Evolutionary conservation across 2,113 vertebrate genomes (phyloP), one percentile per base, ranked within the genome.

Genomic region (Phaethon lepturus): DNA sequence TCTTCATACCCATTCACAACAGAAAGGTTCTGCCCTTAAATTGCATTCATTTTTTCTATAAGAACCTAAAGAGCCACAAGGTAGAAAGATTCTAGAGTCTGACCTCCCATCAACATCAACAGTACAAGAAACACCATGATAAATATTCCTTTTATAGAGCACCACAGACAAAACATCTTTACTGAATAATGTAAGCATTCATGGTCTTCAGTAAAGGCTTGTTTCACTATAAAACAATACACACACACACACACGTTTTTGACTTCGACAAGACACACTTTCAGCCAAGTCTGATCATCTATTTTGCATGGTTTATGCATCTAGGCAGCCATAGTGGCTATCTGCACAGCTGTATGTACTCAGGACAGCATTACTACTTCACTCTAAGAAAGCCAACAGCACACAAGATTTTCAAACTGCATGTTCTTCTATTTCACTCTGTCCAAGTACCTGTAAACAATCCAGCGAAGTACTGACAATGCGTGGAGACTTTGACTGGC

Each of bases 401-500:
- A 73, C 26, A 38, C 26, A 44, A 33, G 8, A 10, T 8, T 38
- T 45, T 17, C 68, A n/a, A 49, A 45, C 17, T 53, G 26, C 29
- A 3, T 4, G 17, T 29, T 58, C 79, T 45, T 19, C 28, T 74
- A 33, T 11, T 44, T 40, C 62, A 15, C 42, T 20, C 55, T 15
- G 28, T 19, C 10, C 53, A 24, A 59, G 15, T 72, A 99, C 99
- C 99, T 99, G 99, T 82, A 99, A 98, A 95, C 99, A 99, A 96
- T 99, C 99, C 95, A 99, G 97, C 2, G 99, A 99, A 5, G 99
- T 99, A 95, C 99, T 99, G 95, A 99, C 99, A 55, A 99, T 99
- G 71, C 99, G 98, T 15, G 99, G 99, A 56, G 99, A 99, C 98
- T 99, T 99, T 10, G 99, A 99, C 96, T 99, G 99, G 97, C 99